phyloP scores from a whole-genome alignment of 2,888 invertebrate genomes.

The Platycheirus albimanus region DNA sequence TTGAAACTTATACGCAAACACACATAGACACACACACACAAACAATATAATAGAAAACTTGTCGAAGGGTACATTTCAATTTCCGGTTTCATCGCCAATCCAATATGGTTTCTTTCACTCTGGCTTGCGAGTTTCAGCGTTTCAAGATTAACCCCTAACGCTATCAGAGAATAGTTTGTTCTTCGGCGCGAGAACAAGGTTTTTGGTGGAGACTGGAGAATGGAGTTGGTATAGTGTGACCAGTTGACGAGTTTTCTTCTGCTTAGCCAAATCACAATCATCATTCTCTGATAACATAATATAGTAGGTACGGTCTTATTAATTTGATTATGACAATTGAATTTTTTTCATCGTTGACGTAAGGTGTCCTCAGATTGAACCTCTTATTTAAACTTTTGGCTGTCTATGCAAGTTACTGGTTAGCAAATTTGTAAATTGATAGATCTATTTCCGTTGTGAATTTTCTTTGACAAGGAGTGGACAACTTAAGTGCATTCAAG shows the following conservation, averaged over 20 bases:
- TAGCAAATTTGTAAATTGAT: too few relatives aligned
- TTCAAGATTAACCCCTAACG: conserved; percentile 14
- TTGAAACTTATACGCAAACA: background rate
- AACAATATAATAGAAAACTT: conserved; percentile 13
- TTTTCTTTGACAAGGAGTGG: too few relatives aligned
- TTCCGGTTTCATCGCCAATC: conserved; percentile 59
- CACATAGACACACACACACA: background rate
- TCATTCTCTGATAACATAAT: too few relatives aligned
- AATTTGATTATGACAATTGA: too few relatives aligned
- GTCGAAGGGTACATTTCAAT: conserved; percentile 57
- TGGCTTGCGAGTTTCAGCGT: conserved; percentile 3
- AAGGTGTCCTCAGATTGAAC: too few relatives aligned
- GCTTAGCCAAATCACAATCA: too few relatives aligned
- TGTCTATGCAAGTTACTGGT: too few relatives aligned
- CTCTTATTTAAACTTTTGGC: too few relatives aligned
- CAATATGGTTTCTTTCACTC: conserved; percentile 33
- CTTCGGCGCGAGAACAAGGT: background rate
- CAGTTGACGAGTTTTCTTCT: background rate
- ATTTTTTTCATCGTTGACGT: too few relatives aligned
- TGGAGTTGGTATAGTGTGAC: background rate
- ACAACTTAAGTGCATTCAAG: too few relatives aligned
- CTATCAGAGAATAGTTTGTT: conserved; percentile 5
- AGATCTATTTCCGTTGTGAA: too few relatives aligned
- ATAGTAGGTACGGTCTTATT: too few relatives aligned
- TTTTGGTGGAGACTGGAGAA: background rate